Percentiles rank a stretch among this genome's conserved stretches.
These are phyloP conservation scores for Bombus breviceps DNA, from an alignment of 1,140 invertebrate species.

Conservation along the genomic window DNA sequence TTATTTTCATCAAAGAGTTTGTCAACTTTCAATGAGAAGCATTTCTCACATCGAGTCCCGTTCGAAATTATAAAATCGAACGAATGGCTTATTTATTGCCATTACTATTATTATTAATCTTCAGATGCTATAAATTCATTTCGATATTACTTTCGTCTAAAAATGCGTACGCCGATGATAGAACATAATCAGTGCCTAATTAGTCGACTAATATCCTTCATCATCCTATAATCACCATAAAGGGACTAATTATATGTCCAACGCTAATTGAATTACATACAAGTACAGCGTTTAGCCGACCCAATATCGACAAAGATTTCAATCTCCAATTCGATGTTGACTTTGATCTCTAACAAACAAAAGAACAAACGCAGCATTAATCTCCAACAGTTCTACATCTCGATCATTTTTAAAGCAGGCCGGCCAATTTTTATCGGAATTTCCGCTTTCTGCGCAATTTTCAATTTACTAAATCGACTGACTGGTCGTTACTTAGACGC, in stretches of 20 bases:
- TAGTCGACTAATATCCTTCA: not conserved
- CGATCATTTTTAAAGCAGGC: no score
- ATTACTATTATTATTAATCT: not conserved
- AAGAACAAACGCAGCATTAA: not conserved
- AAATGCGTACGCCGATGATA: not conserved
- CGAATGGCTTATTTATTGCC: not conserved
- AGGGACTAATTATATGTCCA: not conserved
- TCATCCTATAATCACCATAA: not conserved
- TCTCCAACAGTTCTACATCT: no score
- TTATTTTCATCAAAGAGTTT: not conserved
- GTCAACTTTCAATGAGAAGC: not conserved
- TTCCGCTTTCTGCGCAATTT: not conserved
- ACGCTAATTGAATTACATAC: constrained; percentile 6
- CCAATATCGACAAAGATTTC: not conserved
- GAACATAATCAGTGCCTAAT: not conserved
- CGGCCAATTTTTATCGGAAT: not conserved
- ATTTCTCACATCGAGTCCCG: not conserved
- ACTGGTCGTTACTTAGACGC: not conserved
- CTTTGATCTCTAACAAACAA: no score
- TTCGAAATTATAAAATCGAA: not conserved
- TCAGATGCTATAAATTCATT: not conserved
- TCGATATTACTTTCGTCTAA: not conserved
- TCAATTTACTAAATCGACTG: not conserved
- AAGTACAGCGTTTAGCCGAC: not conserved
- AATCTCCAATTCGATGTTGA: not conserved